Conservation (phyloP, 2,797 vertebrate genomes). For the Xiphorhynchus erythropygius region DNA sequence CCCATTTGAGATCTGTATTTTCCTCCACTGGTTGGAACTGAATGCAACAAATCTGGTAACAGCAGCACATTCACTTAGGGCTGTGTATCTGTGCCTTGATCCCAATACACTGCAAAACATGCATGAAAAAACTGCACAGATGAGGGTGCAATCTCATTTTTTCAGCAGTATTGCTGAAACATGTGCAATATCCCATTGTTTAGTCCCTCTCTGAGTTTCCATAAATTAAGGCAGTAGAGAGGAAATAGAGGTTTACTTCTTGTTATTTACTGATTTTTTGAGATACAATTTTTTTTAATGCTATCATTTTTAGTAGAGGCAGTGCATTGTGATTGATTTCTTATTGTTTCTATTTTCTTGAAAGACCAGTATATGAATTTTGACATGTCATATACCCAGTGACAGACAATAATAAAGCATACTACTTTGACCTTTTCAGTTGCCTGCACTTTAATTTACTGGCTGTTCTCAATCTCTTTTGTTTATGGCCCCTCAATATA, state of each 20-base stretch:
- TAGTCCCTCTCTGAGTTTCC: not conserved
- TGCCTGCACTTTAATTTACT: conserved; percentile 23
- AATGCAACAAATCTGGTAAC: not conserved
- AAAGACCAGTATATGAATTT: not conserved
- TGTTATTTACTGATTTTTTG: not conserved
- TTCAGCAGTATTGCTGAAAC: not conserved
- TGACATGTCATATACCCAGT: not conserved
- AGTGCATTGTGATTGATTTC: not conserved
- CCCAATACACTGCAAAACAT: not conserved
- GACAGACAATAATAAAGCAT: conserved; percentile 26
- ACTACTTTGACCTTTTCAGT: conserved; percentile 32
- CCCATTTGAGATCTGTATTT: not conserved
- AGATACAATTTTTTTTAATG: not conserved
- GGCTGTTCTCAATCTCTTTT: not conserved
- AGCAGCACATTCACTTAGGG: not conserved
- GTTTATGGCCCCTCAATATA: not conserved
- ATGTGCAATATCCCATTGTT: not conserved
- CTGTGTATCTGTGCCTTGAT: not conserved
- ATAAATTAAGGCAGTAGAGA: not conserved
- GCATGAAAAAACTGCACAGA: not conserved
- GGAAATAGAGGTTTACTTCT: not conserved
- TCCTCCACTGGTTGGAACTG: not conserved
- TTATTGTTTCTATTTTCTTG: conserved; percentile 26
- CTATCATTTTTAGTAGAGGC: not conserved
- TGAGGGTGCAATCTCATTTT: not conserved